Evolutionary conservation across 1,140 invertebrate genomes (phyloP).

Genomic region (Pseudomyrmex flavicornis): DNA sequence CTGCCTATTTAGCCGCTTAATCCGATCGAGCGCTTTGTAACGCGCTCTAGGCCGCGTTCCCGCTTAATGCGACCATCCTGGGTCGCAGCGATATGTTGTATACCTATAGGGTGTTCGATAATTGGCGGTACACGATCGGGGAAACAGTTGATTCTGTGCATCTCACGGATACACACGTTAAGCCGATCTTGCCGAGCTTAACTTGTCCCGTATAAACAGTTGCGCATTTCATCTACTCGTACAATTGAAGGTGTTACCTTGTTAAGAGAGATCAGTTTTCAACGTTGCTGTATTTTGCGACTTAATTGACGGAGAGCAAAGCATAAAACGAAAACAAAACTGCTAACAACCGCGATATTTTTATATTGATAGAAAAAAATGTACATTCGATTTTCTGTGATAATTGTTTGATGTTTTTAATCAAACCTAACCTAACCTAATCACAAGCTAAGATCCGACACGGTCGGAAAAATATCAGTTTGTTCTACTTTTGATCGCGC

Average conservation of each 20-base stretch:
- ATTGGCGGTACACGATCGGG: slow-evolving; percentile 30
- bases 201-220: slow-evolving; percentile 8
- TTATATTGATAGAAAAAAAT: no score
- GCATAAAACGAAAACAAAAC: background rate
- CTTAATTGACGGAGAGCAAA: background rate
- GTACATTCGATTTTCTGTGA: no score
- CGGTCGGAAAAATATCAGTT: no score
- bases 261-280: background rate
- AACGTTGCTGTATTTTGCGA: background rate
- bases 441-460: no score
- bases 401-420: no score
- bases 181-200: slow-evolving; percentile 23
- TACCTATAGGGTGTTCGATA: slow-evolving; percentile 39
- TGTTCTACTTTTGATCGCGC: no score
- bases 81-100: slow-evolving; percentile 2
- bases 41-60: slow-evolving; percentile 71
- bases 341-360: background rate
- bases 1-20: slow-evolving; percentile 74
- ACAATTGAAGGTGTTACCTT: background rate
- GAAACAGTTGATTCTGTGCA: slow-evolving; percentile 12
- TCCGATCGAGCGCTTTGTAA: slow-evolving; percentile 76
- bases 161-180: background rate
- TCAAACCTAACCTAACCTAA: no score
- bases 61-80: slow-evolving; percentile 68
- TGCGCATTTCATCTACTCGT: slow-evolving; percentile 27